phyloP scores from a whole-genome alignment of 2,113 vertebrate species.

The Ramphastos sulfuratus region DNA sequence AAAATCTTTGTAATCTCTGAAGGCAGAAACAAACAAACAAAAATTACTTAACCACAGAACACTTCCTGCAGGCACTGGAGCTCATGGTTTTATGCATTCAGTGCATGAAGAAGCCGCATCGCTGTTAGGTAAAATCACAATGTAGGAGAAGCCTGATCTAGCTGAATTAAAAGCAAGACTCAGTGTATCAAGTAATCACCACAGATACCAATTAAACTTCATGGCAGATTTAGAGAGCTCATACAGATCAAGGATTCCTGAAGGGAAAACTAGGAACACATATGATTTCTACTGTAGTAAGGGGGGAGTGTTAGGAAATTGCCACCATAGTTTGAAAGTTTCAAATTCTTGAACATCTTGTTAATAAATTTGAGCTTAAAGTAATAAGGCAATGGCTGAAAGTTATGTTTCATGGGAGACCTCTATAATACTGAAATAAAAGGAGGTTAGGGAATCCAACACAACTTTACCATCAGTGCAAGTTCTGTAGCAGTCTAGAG shows the following conservation, averaged over 20 bases:
- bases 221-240: not conserved
- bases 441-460: not conserved
- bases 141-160: not conserved
- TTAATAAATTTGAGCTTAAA: not conserved
- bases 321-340: not conserved
- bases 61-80: not conserved
- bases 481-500: not conserved
- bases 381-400: not conserved
- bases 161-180: not conserved
- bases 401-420: not conserved
- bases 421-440: not conserved
- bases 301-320: not conserved
- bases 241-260: not conserved
- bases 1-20: not conserved
- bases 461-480: not conserved
- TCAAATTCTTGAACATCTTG: not conserved
- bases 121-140: not conserved
- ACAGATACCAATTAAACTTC: not conserved
- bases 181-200: not conserved
- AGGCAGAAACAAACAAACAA: not conserved
- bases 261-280: not conserved
- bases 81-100: not conserved
- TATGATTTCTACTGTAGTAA: not conserved
- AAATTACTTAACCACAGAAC: not conserved
- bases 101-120: not conserved